Percentiles rank a stretch among this genome's conserved stretches.
Evolutionary conservation across 2,888 invertebrate genomes (phyloP).

Genomic region (Cartodere bifasciata): DNA sequence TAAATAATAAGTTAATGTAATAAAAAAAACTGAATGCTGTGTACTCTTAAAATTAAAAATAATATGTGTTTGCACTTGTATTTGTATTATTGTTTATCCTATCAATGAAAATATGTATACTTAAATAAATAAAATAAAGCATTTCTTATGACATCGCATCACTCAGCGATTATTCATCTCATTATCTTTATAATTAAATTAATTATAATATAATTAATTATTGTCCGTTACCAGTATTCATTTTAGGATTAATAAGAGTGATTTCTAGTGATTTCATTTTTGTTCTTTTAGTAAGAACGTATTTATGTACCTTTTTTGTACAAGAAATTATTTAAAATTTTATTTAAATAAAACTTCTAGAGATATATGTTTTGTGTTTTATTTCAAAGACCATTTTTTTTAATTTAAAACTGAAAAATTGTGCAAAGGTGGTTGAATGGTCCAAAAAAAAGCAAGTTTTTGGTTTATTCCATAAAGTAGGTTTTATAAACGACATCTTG

Average conservation of each 20-base stretch:
- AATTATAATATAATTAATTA: too few species aligned
- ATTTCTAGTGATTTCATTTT: constrained; percentile 29
- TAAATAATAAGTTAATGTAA: constrained; percentile 33
- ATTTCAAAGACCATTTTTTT: too few species aligned
- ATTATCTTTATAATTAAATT: too few species aligned
- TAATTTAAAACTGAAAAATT: too few species aligned
- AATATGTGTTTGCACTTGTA: constrained; percentile 37
- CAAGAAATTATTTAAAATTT: constrained; percentile 24
- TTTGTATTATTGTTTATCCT: constrained; percentile 28
- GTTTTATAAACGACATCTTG: too few species aligned
- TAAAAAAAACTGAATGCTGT: constrained; percentile 34
- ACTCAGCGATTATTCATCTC: constrained; percentile 26
- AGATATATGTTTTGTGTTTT: too few species aligned
- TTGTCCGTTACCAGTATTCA: constrained; percentile 19
- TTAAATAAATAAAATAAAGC: constrained; percentile 21
- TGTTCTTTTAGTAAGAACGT: constrained; percentile 24
- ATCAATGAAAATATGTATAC: constrained; percentile 28
- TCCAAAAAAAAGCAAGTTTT: too few species aligned
- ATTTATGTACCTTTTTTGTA: constrained; percentile 28
- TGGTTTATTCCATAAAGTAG: too few species aligned
- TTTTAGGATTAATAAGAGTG: constrained; percentile 27
- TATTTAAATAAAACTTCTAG: constrained; percentile 28
- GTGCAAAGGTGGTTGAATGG: too few species aligned
- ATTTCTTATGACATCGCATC: constrained; percentile 30
- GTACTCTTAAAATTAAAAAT: constrained; percentile 40